Conservation (phyloP, 2,113 vertebrate species). For the Equus przewalskii region DNA sequence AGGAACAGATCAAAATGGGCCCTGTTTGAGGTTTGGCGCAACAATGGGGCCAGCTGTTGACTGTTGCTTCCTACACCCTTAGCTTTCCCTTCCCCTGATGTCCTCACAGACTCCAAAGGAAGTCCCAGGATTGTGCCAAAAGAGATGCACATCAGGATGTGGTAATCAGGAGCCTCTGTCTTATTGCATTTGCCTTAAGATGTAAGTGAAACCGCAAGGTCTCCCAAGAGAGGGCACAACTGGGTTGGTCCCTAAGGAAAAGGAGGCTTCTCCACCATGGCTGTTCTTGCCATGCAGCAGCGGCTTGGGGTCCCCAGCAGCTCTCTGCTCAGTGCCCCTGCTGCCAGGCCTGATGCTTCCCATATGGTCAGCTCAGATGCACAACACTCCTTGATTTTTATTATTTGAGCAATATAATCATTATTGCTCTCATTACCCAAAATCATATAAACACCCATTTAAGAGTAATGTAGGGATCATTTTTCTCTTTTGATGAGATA, state of each 20-base stretch:
- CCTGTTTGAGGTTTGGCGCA: not conserved
- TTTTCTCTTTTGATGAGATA: slow-evolving; percentile 67
- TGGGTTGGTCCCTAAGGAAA: not conserved
- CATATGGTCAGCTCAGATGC: slow-evolving; percentile 54
- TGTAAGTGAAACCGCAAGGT: not conserved
- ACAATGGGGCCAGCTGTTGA: not conserved
- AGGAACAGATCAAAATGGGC: not conserved
- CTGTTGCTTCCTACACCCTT: not conserved
- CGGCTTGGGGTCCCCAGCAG: not conserved
- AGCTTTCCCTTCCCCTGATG: not conserved
- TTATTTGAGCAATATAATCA: slow-evolving; percentile 69
- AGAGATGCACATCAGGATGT: not conserved
- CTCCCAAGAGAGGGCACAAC: not conserved
- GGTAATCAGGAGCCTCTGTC: not conserved
- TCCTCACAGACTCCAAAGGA: not conserved
- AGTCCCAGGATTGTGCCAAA: not conserved
- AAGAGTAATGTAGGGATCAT: slow-evolving; percentile 54
- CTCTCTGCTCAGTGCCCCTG: not conserved
- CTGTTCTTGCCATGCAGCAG: not conserved
- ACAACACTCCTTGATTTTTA: slow-evolving; percentile 17
- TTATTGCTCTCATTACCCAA: slow-evolving; percentile 51
- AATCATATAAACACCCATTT: slow-evolving; percentile 64
- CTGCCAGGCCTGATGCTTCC: slow-evolving; percentile 49
- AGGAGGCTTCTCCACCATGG: not conserved
- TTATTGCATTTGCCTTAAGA: not conserved